phyloP scores from a whole-genome alignment of 2,797 vertebrate species.

The Chaetodon trifasciatus region DNA sequence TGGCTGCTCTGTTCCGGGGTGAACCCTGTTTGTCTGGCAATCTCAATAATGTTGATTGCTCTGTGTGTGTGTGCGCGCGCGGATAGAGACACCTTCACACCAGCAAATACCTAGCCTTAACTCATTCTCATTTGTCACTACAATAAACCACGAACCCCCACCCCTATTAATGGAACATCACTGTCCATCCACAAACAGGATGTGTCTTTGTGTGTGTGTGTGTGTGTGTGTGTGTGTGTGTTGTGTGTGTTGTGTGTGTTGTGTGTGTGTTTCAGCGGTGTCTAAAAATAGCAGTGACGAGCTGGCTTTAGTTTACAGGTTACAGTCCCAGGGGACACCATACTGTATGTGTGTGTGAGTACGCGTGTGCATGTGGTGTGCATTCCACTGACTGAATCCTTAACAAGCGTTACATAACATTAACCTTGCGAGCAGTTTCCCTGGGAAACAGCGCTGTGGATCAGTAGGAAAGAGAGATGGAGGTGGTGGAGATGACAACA shows the following conservation, averaged over 20 bases:
- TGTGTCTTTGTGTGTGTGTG: conserved; percentile 4
- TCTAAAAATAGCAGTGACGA: conserved; percentile 67
- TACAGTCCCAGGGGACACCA: conserved; percentile 54
- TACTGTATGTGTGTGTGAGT: conserved; percentile 24
- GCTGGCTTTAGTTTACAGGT: conserved; percentile 68
- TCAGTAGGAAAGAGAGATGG: conserved; percentile 26
- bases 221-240: conserved; percentile 14
- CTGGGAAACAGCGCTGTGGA: conserved; percentile 45
- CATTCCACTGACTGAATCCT: conserved; percentile 59
- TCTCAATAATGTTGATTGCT: conserved; percentile 80
- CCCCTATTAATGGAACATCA: conserved; percentile 30
- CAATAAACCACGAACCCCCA: conserved; percentile 16
- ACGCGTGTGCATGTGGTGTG: conserved; percentile 39
- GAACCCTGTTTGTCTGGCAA: conserved; percentile 68
- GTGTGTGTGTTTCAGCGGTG: conserved; percentile 22
- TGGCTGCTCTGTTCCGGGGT: conserved; percentile 51
- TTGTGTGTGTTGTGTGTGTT: conserved; percentile 13
- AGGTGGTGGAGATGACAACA: conserved; percentile 32
- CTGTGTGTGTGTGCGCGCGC: conserved; percentile 23
- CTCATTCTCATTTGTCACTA: conserved; percentile 32
- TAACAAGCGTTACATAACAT: conserved; percentile 70
- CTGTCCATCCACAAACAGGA: conserved; percentile 28
- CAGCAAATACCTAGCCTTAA: conserved; percentile 38
- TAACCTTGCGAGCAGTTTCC: conserved; percentile 63
- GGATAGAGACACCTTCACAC: conserved; percentile 36